A percentile compares a stretch with the other conserved stretches of the same genome.
These are phyloP conservation scores for Eueremaeus valkanovi DNA, from an alignment of 2,888 invertebrate genomes.

Conservation along the genomic window DNA sequence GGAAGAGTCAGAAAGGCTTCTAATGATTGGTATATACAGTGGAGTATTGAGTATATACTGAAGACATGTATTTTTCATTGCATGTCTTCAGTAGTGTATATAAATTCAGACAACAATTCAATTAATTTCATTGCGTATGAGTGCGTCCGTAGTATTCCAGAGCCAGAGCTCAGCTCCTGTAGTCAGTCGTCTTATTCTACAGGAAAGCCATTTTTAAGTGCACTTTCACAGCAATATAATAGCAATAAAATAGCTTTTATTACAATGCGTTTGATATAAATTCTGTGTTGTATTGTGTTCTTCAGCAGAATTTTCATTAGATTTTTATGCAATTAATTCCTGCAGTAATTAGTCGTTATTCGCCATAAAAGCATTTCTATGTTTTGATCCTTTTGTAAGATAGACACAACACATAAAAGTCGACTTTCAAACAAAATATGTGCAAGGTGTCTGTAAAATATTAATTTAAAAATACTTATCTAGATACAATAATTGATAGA, in stretches of 20 bases:
- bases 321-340: neutral
- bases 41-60: no score
- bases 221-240: neutral
- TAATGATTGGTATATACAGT: no score
- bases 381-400: neutral
- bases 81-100: no score
- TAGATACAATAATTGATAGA: no score
- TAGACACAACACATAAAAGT: neutral
- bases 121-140: slow-evolving; percentile 9
- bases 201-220: neutral
- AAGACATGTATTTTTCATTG: no score
- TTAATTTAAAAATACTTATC: no score
- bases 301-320: neutral
- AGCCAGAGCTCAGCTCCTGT: neutral
- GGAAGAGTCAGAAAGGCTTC: no score
- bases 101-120: slow-evolving; percentile 1
- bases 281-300: neutral
- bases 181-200: neutral
- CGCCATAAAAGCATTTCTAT: neutral
- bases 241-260: neutral
- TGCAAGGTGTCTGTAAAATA: neutral
- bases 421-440: neutral
- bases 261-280: neutral
- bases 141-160: no score
- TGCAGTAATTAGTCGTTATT: neutral